Percentiles rank a stretch among this genome's conserved stretches.
Conservation (phyloP, 2,888 invertebrate species). For the Lasioglossum pauxillum region DNA sequence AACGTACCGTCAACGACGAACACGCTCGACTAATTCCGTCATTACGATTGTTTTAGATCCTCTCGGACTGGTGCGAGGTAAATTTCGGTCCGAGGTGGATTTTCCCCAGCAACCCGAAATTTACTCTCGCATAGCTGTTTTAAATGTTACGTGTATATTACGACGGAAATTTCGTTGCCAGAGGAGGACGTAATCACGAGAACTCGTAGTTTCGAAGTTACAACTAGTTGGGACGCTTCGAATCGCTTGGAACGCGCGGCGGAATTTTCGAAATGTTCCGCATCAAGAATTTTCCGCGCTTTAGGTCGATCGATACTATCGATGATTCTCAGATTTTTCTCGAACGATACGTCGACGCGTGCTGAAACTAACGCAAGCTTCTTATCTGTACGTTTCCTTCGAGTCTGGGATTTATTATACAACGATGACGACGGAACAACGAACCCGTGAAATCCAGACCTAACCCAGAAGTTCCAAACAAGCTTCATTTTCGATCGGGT, state of each 20-base stretch:
- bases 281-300: neutral
- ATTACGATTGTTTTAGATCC: neutral
- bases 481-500: constrained; percentile 52
- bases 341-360: neutral
- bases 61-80: constrained; percentile 5
- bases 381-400: neutral
- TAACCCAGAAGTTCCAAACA: constrained; percentile 27
- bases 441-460: neutral
- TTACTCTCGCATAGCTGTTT: neutral
- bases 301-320: neutral
- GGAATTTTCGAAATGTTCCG: constrained; percentile 7
- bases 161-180: constrained; percentile 18
- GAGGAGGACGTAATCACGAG: constrained; percentile 26
- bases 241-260: constrained; percentile 1
- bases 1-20: neutral
- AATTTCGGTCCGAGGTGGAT: constrained; percentile 20
- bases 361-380: neutral
- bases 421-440: neutral
- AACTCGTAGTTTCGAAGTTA: constrained; percentile 33
- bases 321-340: neutral
- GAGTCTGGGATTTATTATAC: neutral
- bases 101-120: constrained; percentile 34
- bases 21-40: neutral
- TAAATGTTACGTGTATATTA: constrained; percentile 32
- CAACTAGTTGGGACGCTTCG: constrained; percentile 26